Conservation (phyloP, 2,888 invertebrate species). For the Neocrepidodera transversa region DNA sequence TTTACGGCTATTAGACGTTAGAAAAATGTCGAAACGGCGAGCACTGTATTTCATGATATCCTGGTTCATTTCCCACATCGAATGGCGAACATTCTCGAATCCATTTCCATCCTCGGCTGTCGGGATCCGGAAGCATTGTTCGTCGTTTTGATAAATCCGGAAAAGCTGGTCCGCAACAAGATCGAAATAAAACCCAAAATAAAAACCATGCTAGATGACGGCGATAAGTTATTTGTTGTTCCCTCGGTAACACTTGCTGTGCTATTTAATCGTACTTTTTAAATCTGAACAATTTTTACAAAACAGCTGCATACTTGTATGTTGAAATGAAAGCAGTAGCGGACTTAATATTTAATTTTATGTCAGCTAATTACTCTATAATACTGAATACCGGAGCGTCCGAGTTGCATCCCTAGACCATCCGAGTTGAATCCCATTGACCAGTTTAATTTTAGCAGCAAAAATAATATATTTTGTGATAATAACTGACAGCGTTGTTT, state of each 20-base stretch:
- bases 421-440: no score
- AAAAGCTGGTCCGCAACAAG: slow-evolving; percentile 22
- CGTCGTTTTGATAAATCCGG: slow-evolving; percentile 27
- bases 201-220: slow-evolving; percentile 18
- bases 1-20: slow-evolving; percentile 28
- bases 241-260: slow-evolving; percentile 15
- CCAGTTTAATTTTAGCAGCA: no score
- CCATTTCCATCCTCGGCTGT: slow-evolving; percentile 27
- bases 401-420: no score
- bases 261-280: slow-evolving; percentile 16
- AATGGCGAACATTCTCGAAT: slow-evolving; percentile 22
- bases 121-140: slow-evolving; percentile 25
- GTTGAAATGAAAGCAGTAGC: no score
- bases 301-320: background rate
- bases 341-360: no score
- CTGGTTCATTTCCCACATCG: slow-evolving; percentile 30
- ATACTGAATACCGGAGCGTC: no score
- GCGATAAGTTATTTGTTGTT: slow-evolving; percentile 30
- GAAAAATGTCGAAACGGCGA: slow-evolving; percentile 27
- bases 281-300: slow-evolving; percentile 3
- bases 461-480: no score
- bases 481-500: no score
- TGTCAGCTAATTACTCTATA: no score
- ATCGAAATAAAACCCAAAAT: slow-evolving; percentile 17
- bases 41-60: slow-evolving; percentile 28